Conservation (phyloP, 92 coral and sea anemone genomes). For the Micromussa lordhowensis region DNA sequence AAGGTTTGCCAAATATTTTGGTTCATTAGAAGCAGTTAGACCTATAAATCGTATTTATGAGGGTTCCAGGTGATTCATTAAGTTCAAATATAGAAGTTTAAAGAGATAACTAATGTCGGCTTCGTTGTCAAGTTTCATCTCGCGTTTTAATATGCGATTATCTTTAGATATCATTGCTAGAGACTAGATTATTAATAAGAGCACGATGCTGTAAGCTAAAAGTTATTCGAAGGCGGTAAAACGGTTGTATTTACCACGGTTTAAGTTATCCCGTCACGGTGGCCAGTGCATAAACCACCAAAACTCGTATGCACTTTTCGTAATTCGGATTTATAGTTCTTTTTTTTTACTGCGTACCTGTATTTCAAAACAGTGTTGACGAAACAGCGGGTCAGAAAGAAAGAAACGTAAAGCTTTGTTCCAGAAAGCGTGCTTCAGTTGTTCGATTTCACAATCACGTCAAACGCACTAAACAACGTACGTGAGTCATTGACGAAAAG, state of each 20-base stretch:
- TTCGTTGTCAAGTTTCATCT: neutral
- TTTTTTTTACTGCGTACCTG: neutral
- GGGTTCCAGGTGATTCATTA: neutral
- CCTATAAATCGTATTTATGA: neutral
- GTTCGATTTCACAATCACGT: neutral
- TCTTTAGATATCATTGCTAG: neutral
- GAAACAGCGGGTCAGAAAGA: neutral
- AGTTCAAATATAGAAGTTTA: neutral
- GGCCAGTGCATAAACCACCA: neutral
- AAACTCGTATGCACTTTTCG: neutral
- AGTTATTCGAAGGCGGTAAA: neutral
- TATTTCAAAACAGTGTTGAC: neutral
- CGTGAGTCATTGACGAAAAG: neutral
- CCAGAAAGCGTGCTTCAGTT: neutral
- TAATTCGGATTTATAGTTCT: neutral
- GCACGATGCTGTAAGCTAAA: neutral
- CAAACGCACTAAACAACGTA: neutral
- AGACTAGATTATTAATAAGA: neutral
- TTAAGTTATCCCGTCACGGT: neutral
- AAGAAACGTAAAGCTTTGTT: neutral
- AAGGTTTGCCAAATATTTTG: conserved; percentile 4
- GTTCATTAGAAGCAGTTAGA: neutral
- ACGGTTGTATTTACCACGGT: neutral
- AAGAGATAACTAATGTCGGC: neutral
- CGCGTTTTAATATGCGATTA: neutral